Conservation (phyloP, 2,113 vertebrate genomes). For the Crypturellus undulatus region DNA sequence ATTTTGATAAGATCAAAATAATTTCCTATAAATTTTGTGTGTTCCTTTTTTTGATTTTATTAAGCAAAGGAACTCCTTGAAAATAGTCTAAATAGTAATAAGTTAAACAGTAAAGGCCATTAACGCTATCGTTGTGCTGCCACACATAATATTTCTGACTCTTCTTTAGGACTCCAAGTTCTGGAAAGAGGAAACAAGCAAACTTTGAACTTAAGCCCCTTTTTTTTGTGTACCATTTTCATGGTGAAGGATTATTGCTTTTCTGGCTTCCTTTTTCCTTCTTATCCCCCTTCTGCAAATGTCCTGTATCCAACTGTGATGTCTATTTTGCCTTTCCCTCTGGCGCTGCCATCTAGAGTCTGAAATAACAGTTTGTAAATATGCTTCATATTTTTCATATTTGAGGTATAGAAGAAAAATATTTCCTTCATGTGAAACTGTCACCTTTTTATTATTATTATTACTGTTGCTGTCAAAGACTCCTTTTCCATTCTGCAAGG, state of each 20-base stretch:
- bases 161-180: not conserved
- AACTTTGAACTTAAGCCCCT: not conserved
- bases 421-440: not conserved
- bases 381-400: not conserved
- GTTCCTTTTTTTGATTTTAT: too few relatives aligned
- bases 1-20: not conserved
- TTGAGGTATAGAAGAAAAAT: not conserved
- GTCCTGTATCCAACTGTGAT: not conserved
- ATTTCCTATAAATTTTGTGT: not conserved
- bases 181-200: not conserved
- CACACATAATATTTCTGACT: not conserved
- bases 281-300: not conserved
- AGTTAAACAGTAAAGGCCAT: not conserved
- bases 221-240: not conserved
- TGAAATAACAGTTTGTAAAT: not conserved
- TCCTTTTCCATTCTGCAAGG: not conserved
- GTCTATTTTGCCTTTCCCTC: not conserved
- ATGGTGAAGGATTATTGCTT: not conserved
- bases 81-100: not conserved
- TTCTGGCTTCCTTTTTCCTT: not conserved
- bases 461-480: not conserved
- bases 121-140: not conserved
- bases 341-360: not conserved
- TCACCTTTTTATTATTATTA: not conserved
- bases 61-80: not conserved